phyloP scores from a whole-genome alignment of 2,888 invertebrate species.

The Drosophila birchii region DNA sequence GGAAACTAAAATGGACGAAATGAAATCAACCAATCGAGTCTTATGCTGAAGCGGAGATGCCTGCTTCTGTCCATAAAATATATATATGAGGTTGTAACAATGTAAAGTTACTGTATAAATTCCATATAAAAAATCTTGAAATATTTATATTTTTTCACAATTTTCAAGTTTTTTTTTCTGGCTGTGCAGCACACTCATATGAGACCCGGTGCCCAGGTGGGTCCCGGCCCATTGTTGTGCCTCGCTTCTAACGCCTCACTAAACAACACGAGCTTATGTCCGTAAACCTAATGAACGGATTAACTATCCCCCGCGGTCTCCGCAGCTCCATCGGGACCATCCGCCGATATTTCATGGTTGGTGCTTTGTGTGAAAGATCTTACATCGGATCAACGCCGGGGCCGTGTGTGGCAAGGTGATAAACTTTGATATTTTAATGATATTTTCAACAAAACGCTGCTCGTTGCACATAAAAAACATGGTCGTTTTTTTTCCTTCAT shows the following conservation, averaged over 20 bases:
- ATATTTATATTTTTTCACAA: background rate
- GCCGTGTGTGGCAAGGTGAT: conserved; percentile 75
- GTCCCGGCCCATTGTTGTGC: conserved; percentile 56
- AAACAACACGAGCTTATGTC: conserved; percentile 76
- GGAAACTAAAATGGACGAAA: too few relatives aligned
- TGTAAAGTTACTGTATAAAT: background rate
- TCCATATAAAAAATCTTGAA: background rate
- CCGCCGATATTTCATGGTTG: conserved; percentile 27
- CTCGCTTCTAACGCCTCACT: conserved; percentile 73
- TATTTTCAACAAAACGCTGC: conserved; percentile 82
- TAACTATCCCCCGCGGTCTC: conserved; percentile 66
- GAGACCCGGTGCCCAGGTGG: conserved; percentile 31
- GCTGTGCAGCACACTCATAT: conserved; percentile 1
- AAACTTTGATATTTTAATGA: conserved; percentile 82
- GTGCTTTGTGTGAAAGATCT: conserved; percentile 41
- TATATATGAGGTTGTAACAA: background rate
- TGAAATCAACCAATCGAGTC: too few relatives aligned
- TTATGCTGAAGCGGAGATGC: background rate
- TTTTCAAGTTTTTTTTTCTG: background rate
- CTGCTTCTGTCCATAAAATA: too few relatives aligned
- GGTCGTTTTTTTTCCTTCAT: conserved; percentile 8
- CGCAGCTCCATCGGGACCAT: conserved; percentile 13
- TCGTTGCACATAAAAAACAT: conserved; percentile 75
- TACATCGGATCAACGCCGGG: conserved; percentile 47
- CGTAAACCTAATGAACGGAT: conserved; percentile 81